Base-by-base conservation (phyloP, 2,888 invertebrate genomes). In the Lucinisca nassula region DNA sequence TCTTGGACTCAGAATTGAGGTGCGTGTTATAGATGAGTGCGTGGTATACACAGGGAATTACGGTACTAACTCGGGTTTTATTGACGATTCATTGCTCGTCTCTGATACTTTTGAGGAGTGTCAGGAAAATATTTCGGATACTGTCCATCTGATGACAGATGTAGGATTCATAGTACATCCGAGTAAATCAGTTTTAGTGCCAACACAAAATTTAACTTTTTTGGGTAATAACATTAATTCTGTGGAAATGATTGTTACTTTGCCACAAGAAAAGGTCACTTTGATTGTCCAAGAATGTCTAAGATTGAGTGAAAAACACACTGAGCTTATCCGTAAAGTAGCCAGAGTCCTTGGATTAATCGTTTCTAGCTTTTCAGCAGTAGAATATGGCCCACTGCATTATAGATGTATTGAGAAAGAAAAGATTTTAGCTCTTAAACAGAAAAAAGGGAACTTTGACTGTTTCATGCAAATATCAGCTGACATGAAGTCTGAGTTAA, bases 311-410 rank as follows among this genome's bases (percentile, higher is more conserved):
- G 10, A 32, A n/a, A n/a, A n/a, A n/a, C n/a, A n/a, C n/a, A n/a
- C n/a, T n/a, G n/a, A n/a, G n/a, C n/a, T n/a, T n/a, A 61, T 82
- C 30, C 40, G 76, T 37, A 38, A 75, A 35, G 82, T 82, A 27
- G 76, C 82, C 35, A 58, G 67, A 30, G 67, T 75, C 30, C 27
- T 61, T 40, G 82, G 82, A 0, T n/a, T 82, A 0, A 12, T 76
- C 3, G 40, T 82, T 17, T 55, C 38, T 30, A 30, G 67, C 17
- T 76, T 76, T 61, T 82, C 67, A 32, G 76, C 82, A 35, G 76
- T 82, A n/a, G 45, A 76, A 30, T 40, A 76, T 67, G 82, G 75
- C n/a, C 74, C 58, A 35, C 21, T 81, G 21, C 67, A 55, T 35
- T 49, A 75, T 45, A 58, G 61, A 58, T 21, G 24, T 35, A 38